phyloP scores from a whole-genome alignment of 2,888 invertebrate genomes.

The Acanthopleura granulata region DNA sequence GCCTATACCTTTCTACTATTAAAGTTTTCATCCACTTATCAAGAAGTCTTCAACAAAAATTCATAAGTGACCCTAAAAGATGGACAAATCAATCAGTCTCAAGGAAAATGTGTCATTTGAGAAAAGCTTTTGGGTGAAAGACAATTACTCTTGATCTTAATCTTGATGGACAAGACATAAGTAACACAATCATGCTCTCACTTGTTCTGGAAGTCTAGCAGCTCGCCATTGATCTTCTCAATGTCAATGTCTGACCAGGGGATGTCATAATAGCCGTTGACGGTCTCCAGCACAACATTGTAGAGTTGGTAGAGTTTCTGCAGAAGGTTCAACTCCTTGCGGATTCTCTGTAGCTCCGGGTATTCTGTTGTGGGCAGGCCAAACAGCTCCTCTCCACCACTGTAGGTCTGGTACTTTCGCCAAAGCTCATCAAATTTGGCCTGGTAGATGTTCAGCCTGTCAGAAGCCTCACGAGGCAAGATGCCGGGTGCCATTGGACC shows the following conservation, averaged over 20 bases:
- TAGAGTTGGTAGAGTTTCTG: constrained; percentile 96
- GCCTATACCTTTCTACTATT: too few relatives aligned
- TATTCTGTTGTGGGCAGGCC: constrained; percentile 93
- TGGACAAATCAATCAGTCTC: too few relatives aligned
- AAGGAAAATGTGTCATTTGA: too few relatives aligned
- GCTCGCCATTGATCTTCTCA: constrained; percentile 95
- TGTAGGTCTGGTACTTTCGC: constrained; percentile 92
- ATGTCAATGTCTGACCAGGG: constrained; percentile 97
- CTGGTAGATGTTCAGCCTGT: constrained; percentile 81
- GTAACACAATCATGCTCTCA: constrained; percentile 63
- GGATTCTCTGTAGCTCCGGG: constrained; percentile 90
- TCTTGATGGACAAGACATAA: not conserved
- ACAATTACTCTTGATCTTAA: too few relatives aligned
- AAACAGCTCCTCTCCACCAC: constrained; percentile 95
- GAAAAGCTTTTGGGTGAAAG: too few relatives aligned
- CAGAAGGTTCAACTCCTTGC: constrained; percentile 93
- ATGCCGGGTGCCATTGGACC: constrained; percentile 95
- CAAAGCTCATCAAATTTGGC: constrained; percentile 96
- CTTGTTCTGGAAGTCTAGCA: constrained; percentile 97
- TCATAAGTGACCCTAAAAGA: too few relatives aligned
- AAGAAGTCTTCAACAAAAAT: too few relatives aligned
- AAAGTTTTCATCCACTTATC: too few relatives aligned
- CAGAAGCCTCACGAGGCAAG: constrained; percentile 93
- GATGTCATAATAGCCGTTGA: constrained; percentile 96
- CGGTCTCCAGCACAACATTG: constrained; percentile 95